Base-by-base conservation (phyloP, 2,888 invertebrate genomes). In the Thereva nobilitata region DNA sequence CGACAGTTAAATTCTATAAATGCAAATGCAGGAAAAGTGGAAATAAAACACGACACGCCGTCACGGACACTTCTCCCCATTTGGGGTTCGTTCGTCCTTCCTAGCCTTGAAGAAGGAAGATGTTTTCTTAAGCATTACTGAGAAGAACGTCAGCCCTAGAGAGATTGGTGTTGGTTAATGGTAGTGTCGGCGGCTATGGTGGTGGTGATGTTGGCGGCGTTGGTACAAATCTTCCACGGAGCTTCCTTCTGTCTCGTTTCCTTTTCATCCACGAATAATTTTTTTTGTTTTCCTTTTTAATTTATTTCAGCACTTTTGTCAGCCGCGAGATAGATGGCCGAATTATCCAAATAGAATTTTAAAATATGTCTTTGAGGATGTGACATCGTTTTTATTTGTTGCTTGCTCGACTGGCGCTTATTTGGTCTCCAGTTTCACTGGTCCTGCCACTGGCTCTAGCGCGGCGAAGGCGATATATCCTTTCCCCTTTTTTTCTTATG, bases 281-380 rank as follows among this genome's bases (percentile, higher is more conserved):
- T 64, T 64, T 64, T 44, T 54, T 44, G 50, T 42, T 55, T 45
- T 64, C 42, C 23, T 45, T 64, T 64, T 64, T 64, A 64, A 64
- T 64, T 64, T 64, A 64, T 64, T 55, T 64, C 54, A 64, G 64
- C 55, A 55, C 55, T 64, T 69, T 69, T 69, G 69, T 69, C 69
- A 69, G 57, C 64, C 12, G 64, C 42, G 67, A 69, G 69, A 69
- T 69, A 66, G 67, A 69, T 69, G 69, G 69, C 67, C 69, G 66
- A 69, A 69, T 69, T 69, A 69, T 69, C 69, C 69, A 69, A 69
- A 69, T 69, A 69, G 69, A 69, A 69, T 69, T 69, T 69, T 66
- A 67, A 69, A 69, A 69, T 59, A 67, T 68, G 54, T 68, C 55
- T 49, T 61, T 56, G 57, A 47, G 52, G 41, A 61, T 53, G 50